phyloP scores from a whole-genome alignment of 2,113 vertebrate genomes.

The Tricholaema leucomelas region DNA sequence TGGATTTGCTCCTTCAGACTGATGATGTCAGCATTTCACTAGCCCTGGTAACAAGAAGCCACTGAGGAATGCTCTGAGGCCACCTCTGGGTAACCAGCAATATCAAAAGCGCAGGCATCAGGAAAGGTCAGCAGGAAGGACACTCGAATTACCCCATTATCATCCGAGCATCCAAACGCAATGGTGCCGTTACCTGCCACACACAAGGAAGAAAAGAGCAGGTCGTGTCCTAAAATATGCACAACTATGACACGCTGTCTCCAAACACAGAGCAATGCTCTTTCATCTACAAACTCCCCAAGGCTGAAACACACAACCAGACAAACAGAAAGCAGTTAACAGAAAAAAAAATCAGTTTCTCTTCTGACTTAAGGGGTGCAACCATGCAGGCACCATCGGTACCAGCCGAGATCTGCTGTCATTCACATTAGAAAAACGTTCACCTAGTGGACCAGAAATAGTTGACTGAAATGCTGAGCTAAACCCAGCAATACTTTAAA shows the following conservation, averaged over 20 bases:
- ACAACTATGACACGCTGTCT: accelerated
- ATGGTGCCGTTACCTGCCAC: accelerated
- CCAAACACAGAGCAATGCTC: background rate
- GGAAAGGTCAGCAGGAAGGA: background rate
- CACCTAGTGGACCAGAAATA: background rate
- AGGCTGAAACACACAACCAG: background rate
- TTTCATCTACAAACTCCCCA: background rate
- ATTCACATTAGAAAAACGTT: background rate
- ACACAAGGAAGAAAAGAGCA: background rate
- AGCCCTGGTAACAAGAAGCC: background rate
- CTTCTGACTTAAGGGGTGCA: background rate
- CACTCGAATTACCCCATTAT: background rate
- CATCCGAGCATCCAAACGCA: background rate
- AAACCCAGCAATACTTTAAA: background rate
- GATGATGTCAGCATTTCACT: background rate
- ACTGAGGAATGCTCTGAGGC: background rate
- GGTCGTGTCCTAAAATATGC: background rate
- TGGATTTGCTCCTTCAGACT: background rate
- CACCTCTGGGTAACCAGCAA: background rate
- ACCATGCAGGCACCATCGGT: accelerated
- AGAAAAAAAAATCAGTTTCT: background rate
- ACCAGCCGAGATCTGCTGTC: background rate
- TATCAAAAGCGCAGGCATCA: background rate
- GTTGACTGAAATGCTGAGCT: background rate
- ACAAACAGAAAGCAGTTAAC: background rate